Base-by-base conservation (phyloP, 2,888 invertebrate species). In the Lithophane ornitopus region DNA sequence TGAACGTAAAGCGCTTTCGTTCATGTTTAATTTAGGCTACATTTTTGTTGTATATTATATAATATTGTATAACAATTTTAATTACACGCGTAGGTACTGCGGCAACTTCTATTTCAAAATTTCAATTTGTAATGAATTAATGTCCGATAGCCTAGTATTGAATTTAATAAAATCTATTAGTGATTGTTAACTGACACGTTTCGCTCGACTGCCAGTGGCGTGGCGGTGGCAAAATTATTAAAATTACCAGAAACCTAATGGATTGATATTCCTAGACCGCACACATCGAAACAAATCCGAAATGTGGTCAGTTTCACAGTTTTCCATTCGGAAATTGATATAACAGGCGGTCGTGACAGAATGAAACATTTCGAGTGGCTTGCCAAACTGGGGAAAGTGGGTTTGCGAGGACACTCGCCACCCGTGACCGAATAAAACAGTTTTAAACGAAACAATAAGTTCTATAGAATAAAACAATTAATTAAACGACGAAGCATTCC, bases 321-420 rank as follows among this genome's bases (percentile, higher is more conserved):
- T 87, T 88, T 89, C 86, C 80, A 88, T 88, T 90, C 86, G 84
- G 78, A 85, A 88, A 87, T 86, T 80, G 81, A 86, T 82, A 87
- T 82, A 86, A 87, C 86, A 78, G 85, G 81, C 83, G 81, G 83
- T 90, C 88, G 86, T 88, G 89, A 88, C 90, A 86, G 86, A 89
- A 87, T 89, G 87, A 90, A 90, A 89, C 83, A 88, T 88, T 89
- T 87, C 82, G 81, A 88, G 82, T 84, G 81, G 88, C 88, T 92
- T 92, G 91, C 91, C 90, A 91, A 93, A 93, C 86, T 76, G 88
- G 92, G 89, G 93, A 94, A 94, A 94, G 94, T 92, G 88, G 89
- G 89, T 86, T 86, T 81, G 85, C 93, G 91, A 93, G 92, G 93
- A 89, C 92, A 90, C 85, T 82, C 83, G 88, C 86, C 85, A 91